Base-by-base conservation (phyloP, 2,797 vertebrate species). In the Characodon lateralis region DNA sequence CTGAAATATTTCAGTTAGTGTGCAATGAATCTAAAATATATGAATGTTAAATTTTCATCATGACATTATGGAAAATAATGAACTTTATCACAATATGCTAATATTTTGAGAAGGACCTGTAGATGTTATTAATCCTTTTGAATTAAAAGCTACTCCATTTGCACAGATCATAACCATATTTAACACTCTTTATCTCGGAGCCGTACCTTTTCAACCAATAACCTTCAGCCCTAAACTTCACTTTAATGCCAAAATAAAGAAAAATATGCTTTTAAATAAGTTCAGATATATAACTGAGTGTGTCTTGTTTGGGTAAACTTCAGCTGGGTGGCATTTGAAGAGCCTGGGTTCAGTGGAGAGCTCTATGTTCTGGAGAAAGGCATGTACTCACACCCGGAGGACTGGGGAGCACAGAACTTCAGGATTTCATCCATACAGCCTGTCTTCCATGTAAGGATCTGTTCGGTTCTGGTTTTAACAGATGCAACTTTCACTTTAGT, bases 291-390 rank as follows among this genome's bases (percentile, higher is more conserved):
- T 35, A 46, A 50, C 5, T 55, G 7, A 56, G 3, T 59, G 26
- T 70, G 18, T 31, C 12, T 6, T 84, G 3, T 79, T 16, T 79
- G 46, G 85, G 35, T 46, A 3, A 22, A 1, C 50, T 74, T 48
- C 88, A 99, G 98, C 28, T 99, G 98, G 98, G 96, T 99, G 85
- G 96, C 95, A 8, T 99, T 99, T 86, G 97, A 99, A 91, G 96
- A 97, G 59, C 94, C 96, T 1, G 96, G 95, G 14, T 99, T 99
- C 91, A 97, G 96, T 0, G 98, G 98, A 22, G 97, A 98, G 82
- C 93, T 97, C 66, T 99, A 98, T 20, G 58, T 99, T 74, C 91
- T 99, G 86, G 96, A 98, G 90, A 98, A 96, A 93, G 98, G 98
- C 80, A 88, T 98, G 8, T 99, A 99, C 56, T 88, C 94, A 58